These are phyloP conservation scores for Ramphastos sulfuratus DNA, from an alignment of 2,113 vertebrate species.

Conservation along the genomic window DNA sequence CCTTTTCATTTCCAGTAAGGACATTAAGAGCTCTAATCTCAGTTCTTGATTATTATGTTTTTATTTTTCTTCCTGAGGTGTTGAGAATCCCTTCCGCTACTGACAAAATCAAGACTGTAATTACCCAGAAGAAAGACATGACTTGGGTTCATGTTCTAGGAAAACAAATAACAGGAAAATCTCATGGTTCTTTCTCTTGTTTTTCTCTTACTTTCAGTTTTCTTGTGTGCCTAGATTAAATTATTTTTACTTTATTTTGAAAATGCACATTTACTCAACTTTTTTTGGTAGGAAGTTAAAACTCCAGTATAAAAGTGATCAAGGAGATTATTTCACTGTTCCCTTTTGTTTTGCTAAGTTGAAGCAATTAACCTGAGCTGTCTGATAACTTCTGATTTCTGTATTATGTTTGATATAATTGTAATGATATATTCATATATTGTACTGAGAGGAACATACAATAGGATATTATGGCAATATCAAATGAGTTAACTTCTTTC, in stretches of 20 bases:
- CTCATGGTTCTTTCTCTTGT: fast-evolving
- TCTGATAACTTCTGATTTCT: not conserved
- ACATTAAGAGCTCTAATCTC: not conserved
- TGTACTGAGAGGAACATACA: not conserved
- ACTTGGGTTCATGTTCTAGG: not conserved
- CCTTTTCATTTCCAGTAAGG: not conserved
- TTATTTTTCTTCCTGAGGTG: not conserved
- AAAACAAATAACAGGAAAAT: not conserved
- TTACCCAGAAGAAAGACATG: not conserved
- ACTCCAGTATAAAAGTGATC: not conserved
- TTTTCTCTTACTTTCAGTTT: not conserved
- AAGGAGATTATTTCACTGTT: not conserved
- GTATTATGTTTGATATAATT: not conserved
- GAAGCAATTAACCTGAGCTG: not conserved
- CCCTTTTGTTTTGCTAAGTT: not conserved
- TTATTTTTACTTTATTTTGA: not conserved
- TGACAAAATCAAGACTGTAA: not conserved
- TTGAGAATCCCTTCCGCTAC: not conserved
- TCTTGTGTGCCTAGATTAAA: not conserved
- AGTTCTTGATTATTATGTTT: not conserved
- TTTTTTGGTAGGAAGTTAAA: not conserved
- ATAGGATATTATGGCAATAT: not conserved
- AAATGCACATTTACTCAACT: not conserved
- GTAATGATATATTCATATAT: not conserved
- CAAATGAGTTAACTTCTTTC: not conserved